Evolutionary conservation across 1,140 invertebrate genomes (phyloP).

Genomic region (Lanistes nyassanus): DNA sequence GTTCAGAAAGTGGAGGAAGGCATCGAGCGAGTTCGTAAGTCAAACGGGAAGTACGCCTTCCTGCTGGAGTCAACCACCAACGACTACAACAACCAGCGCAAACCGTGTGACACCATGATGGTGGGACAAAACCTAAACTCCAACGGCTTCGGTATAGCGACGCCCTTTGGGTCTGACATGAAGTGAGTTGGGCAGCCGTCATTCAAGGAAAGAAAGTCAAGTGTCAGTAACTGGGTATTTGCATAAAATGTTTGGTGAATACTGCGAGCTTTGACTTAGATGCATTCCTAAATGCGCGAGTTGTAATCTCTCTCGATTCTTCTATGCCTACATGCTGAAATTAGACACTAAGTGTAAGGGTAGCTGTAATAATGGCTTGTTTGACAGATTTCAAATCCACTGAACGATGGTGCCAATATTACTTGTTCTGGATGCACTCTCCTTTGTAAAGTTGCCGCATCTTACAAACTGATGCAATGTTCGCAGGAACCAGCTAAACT

Average conservation of each 20-base stretch:
- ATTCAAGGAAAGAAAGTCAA: slow-evolving; percentile 36
- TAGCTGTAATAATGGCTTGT: too few relatives aligned
- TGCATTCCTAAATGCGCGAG: background rate
- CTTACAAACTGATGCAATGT: background rate
- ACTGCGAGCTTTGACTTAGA: background rate
- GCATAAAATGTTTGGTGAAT: background rate
- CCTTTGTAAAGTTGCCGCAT: background rate
- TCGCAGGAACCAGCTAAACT: slow-evolving; percentile 59
- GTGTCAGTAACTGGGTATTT: background rate
- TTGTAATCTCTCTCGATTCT: background rate
- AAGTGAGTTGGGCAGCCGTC: slow-evolving; percentile 81
- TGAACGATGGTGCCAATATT: background rate
- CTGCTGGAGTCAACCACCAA: slow-evolving; percentile 94
- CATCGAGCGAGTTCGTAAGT: slow-evolving; percentile 53
- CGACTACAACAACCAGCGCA: slow-evolving; percentile 91
- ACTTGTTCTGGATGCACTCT: background rate
- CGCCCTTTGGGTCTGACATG: slow-evolving; percentile 87
- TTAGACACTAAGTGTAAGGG: background rate
- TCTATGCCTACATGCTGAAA: background rate
- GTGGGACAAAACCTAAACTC: slow-evolving; percentile 90
- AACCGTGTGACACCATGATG: slow-evolving; percentile 95
- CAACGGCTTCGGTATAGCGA: slow-evolving; percentile 94
- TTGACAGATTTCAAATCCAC: background rate
- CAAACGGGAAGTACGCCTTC: slow-evolving; percentile 87
- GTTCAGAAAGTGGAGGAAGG: slow-evolving; percentile 55